These are phyloP conservation scores for Rhingia campestris DNA, from an alignment of 2,888 invertebrate genomes.

Conservation along the genomic window DNA sequence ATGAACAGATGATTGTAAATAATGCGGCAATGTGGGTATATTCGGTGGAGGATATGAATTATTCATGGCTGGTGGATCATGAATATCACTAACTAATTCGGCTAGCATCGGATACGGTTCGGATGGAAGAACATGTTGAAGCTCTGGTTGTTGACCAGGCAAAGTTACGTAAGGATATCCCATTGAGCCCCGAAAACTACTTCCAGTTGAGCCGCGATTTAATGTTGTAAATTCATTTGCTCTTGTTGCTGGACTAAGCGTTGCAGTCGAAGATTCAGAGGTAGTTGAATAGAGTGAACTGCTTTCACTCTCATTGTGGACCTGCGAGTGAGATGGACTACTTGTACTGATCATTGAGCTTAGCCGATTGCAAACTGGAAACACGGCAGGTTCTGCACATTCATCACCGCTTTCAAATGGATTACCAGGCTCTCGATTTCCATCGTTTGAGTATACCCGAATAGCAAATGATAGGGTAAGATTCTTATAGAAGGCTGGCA, in stretches of 20 bases:
- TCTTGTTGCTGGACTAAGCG: slow-evolving; percentile 80
- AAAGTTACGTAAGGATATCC: slow-evolving; percentile 63
- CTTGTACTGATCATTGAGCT: slow-evolving; percentile 43
- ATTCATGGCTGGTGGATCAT: slow-evolving; percentile 76
- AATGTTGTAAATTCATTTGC: slow-evolving; percentile 78
- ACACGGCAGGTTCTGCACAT: slow-evolving; percentile 22
- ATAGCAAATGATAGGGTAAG: slow-evolving; percentile 80
- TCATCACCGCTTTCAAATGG: slow-evolving; percentile 77
- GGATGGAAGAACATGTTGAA: slow-evolving; percentile 20
- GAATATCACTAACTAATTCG: slow-evolving; percentile 30
- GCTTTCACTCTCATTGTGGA: slow-evolving; percentile 79
- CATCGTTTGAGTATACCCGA: slow-evolving; percentile 79
- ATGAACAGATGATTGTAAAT: slow-evolving; percentile 60
- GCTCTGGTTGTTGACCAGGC: slow-evolving; percentile 5
- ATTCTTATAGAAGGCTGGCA: slow-evolving; percentile 82
- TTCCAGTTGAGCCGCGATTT: slow-evolving; percentile 78
- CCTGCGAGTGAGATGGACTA: slow-evolving; percentile 80
- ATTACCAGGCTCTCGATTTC: slow-evolving; percentile 75
- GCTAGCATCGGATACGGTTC: slow-evolving; percentile 38
- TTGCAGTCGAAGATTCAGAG: slow-evolving; percentile 80
- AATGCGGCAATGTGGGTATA: slow-evolving; percentile 74
- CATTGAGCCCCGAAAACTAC: slow-evolving; percentile 78
- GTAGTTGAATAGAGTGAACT: slow-evolving; percentile 81
- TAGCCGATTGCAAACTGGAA: slow-evolving; percentile 55
- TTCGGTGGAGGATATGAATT: slow-evolving; percentile 81